Evolutionary conservation across 2,797 vertebrate genomes (phyloP), one percentile per base, ranked within the genome.

Genomic region (Peromyscus eremicus): DNA sequence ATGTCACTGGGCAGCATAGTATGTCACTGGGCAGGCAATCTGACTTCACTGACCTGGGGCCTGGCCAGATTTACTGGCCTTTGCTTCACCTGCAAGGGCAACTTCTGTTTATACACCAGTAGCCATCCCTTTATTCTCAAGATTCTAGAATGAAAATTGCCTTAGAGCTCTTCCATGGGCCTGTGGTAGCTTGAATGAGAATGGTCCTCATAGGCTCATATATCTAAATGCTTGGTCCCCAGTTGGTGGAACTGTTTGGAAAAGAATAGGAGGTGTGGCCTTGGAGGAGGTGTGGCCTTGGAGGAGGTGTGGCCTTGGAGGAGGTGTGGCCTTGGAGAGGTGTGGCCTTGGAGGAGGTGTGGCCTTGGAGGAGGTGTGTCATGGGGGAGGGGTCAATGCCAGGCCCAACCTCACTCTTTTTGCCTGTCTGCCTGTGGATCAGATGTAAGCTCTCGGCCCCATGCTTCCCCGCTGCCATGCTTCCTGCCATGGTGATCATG

Each of bases 131-230:
- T 80, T 82, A 40, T 71, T 55, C 55, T 90, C 3, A 34, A 77
- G 85, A 88, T 89, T 92, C 89, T 92, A 55, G 57, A 89, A 79
- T 55, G 40, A 76, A 93, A 40, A 76, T 85, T 68, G 1, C 68
- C 49, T 60, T 86, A 84, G 89, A 76, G 55, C 83, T 62, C 60
- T 94, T 62, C 40, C 23, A 46, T 7, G 11, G 66, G 27, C 52
- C 37, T 32, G 40, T 32, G 27, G 37, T 19, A 27, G 19, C 84
- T 43, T 19, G 37, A 64, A 46, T 7, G 81, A 43, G 27, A 64
- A 43, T 32, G 9, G 9, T 5, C 27, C 37, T 29, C 37, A 43
- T 17, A 19, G 9, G 27, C 40, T 84, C 16, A 6, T 29, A 5
- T 40, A 62, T 29, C 27, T 64, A 29, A 32, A 6, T 16, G 16